A percentile compares a stretch with the other conserved stretches of the same genome.
These are phyloP conservation scores for Chiloscyllium plagiosum DNA, from an alignment of 2,113 vertebrate species.

Conservation along the genomic window DNA sequence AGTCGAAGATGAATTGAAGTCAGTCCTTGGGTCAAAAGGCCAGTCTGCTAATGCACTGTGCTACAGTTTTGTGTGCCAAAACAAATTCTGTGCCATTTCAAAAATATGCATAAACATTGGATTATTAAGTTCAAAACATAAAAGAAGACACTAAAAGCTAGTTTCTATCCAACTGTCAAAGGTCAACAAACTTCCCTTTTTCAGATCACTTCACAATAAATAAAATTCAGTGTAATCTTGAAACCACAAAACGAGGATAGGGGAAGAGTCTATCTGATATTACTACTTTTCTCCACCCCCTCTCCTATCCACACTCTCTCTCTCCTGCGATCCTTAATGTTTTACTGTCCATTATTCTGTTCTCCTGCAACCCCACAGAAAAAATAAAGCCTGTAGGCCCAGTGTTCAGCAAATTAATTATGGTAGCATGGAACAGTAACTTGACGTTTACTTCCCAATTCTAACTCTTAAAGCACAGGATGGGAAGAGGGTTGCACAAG, in stretches of 20 bases:
- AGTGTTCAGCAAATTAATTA: not conserved
- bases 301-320: not conserved
- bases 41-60: not conserved
- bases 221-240: not conserved
- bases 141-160: not conserved
- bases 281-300: not conserved
- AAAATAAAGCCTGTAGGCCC: not conserved
- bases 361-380: not conserved
- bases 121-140: not conserved
- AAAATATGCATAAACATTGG: not conserved
- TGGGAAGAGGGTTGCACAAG: not conserved
- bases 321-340: not conserved
- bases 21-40: not conserved
- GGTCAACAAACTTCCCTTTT: not conserved
- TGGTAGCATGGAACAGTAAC: not conserved
- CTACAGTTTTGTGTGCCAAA: not conserved
- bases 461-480: not conserved
- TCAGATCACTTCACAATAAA: not conserved
- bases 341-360: not conserved
- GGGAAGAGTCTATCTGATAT: not conserved
- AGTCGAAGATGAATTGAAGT: not conserved
- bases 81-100: not conserved
- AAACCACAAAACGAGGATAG: not conserved
- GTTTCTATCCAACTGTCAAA: constrained; percentile 23
- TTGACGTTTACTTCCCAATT: not conserved